Evolutionary conservation across 2,113 vertebrate species (phyloP).

Genomic region (Paratilapia polleni): DNA sequence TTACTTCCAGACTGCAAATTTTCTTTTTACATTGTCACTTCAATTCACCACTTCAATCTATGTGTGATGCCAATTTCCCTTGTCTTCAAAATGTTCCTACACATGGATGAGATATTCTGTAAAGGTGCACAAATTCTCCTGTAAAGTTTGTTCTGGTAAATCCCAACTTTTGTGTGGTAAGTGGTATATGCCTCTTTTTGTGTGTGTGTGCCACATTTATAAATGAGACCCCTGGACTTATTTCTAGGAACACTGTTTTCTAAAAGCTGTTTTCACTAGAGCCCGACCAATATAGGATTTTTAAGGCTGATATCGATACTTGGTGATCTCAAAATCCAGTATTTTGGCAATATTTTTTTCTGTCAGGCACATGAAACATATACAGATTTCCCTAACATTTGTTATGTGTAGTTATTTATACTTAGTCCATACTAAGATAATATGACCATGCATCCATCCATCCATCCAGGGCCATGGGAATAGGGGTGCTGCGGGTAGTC

Average conservation of each 20-base stretch:
- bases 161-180: background rate
- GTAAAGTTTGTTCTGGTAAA: background rate
- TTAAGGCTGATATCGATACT: too few relatives aligned
- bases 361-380: too few relatives aligned
- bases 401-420: too few relatives aligned
- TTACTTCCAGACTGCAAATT: too few relatives aligned
- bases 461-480: too few relatives aligned
- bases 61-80: background rate
- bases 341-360: too few relatives aligned
- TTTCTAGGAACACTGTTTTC: background rate
- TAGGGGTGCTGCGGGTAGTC: too few relatives aligned
- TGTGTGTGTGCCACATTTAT: background rate
- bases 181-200: background rate
- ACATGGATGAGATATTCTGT: background rate
- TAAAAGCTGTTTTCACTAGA: background rate
- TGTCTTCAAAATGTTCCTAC: background rate
- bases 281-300: too few relatives aligned
- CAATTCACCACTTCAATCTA: background rate
- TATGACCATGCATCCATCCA: too few relatives aligned
- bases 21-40: background rate
- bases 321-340: too few relatives aligned
- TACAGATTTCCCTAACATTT: too few relatives aligned
- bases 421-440: too few relatives aligned
- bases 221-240: background rate
- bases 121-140: background rate